Base-by-base conservation (phyloP, 2,113 vertebrate genomes). In the Tenebrosternarchus preto region DNA sequence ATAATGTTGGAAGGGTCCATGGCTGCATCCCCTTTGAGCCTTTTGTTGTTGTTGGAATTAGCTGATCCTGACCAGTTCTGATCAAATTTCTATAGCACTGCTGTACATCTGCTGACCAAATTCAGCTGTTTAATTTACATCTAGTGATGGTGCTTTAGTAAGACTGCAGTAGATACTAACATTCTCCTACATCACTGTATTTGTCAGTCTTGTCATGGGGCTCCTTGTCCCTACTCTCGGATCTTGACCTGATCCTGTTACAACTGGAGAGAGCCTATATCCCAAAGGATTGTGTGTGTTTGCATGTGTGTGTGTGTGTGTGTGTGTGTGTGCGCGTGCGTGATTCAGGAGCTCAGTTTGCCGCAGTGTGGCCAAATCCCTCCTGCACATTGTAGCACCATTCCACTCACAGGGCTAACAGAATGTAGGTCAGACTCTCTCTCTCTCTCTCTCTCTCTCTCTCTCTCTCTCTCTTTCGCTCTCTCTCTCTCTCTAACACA, bases 351-450 rank as follows among this genome's bases (percentile, higher is more conserved):
- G 71, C 43, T 75, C 75, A 33, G 55, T 46, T 55, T 78, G 73
- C 61, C 22, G 81, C 78, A 71, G 69, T 81, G 84, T 82, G 69
- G 71, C 53, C 61, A 75, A 81, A 84, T 74, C 61, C 80, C 56
- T 55, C 29, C 64, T 56, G 33, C 25, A 9, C 20, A 53, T 46
- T 81, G 56, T 82, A 22, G n/a, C 56, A 66, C 68, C 73, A 43
- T 73, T 79, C 61, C 59, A 29, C 77, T 81, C 43, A 63, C 39
- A 8, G 20, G 64, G 24, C 78, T 63, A 19, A 33, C 46, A 53
- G 72, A 82, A 86, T 85, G 82, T 87, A 86, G 82, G 84, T 85
- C 88, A 86, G 66, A 83, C 78, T 33, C 60, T 50, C 33, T 22
- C 36, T n/a, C 16, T 63, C 69, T 31, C 68, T 63, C 59, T 17